Conservation (phyloP, 2,797 vertebrate species). For the Perodicticus potto region DNA sequence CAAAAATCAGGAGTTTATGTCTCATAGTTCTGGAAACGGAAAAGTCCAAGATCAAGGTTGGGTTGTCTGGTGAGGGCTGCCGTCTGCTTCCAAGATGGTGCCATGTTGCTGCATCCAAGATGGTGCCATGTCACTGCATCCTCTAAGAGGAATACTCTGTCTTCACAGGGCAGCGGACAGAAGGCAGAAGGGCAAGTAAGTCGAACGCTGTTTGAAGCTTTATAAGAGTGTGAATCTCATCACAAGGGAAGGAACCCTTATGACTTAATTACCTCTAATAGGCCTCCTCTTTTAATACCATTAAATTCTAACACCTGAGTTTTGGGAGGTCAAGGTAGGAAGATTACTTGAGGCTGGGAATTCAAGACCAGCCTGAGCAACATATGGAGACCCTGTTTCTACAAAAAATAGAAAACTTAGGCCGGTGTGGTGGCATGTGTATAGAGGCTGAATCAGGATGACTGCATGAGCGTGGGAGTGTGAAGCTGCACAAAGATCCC, state of each 20-base stretch:
- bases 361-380: no score
- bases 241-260: background rate
- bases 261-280: background rate
- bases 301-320: background rate
- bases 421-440: no score
- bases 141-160: background rate
- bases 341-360: no score
- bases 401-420: no score
- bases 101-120: background rate
- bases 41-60: background rate
- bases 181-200: background rate
- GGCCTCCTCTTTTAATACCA: background rate
- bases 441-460: no score
- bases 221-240: background rate
- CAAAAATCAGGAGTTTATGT: background rate
- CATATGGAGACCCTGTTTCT: no score
- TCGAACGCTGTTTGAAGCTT: background rate
- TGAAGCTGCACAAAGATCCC: background rate
- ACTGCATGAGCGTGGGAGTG: background rate
- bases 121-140: no score
- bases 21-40: background rate
- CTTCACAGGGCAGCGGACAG: background rate
- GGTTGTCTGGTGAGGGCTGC: background rate
- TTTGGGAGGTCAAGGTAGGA: background rate
- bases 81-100: background rate